Evolutionary conservation across 2,797 vertebrate species (phyloP), one percentile per base, ranked within the genome.

Genomic region (Eupleurogrammus muticus): DNA sequence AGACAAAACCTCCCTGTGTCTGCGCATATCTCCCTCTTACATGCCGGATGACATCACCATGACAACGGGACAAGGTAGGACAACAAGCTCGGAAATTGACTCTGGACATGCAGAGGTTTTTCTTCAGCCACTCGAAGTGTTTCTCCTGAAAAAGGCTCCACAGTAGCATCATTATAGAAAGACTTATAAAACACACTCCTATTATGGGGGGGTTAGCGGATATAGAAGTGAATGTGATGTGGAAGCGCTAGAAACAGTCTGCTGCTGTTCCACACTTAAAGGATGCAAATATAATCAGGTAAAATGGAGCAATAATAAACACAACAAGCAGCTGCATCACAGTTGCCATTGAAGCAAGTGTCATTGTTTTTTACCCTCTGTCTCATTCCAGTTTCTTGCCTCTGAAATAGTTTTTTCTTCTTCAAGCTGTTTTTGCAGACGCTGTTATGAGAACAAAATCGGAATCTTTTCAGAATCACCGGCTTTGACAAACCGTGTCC

Each of bases 41-140:
- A 73, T 55, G 51, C 58, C 50, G 13, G 61, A 42, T 60, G 61
- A 81, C 60, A 79, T 90, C 81, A 62, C 88, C 79, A 87, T 87
- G 82, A 82, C 88, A 83, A 89, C 83, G 51, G 53, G 66, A 75
- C 50, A 57, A 62, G 52, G 59, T 73, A 54, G 55, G 35, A 56
- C 16, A 1, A 32, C 53, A 59, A 46, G 49, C 61, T 74, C 8
- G 19, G 60, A 74, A 71, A 66, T 75, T 67, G 59, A 4, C 35
- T 38, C 5, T 40, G 46, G 61, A 61, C 12, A 32, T 20, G 7
- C 32, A 40, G 3, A 71, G 46, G 50, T 53, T 63, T 65, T 59
- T 16, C 21, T n/a, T 44, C 11, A 28, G 46, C 1, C 2, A 0
- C 40, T 44, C 4, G 20, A n/a, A n/a, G 23, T 36, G 20, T 63